Evolutionary conservation across 2,888 invertebrate species (phyloP).

Genomic region (Drosophila borealis): DNA sequence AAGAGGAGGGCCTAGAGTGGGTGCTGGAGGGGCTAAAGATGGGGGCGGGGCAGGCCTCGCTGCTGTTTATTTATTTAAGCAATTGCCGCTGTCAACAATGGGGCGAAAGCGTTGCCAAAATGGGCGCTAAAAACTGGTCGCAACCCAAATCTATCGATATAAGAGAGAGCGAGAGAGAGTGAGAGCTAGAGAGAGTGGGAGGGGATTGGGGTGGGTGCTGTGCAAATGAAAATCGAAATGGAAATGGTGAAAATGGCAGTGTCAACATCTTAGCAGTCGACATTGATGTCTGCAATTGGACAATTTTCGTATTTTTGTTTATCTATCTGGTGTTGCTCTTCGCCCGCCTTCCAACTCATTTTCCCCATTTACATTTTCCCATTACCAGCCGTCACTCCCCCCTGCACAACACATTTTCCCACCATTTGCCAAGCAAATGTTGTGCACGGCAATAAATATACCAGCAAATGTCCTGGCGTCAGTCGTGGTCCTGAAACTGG

Average conservation of each 20-base stretch:
- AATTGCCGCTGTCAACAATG: slow-evolving; percentile 68
- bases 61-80: slow-evolving; percentile 68
- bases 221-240: slow-evolving; percentile 53
- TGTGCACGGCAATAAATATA: slow-evolving; percentile 62
- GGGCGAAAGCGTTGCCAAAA: slow-evolving; percentile 47
- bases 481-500: slow-evolving; percentile 14
- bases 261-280: slow-evolving; percentile 51
- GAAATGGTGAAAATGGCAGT: slow-evolving; percentile 53
- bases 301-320: slow-evolving; percentile 66
- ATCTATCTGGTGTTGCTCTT: slow-evolving; percentile 52
- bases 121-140: slow-evolving; percentile 15
- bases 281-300: slow-evolving; percentile 54
- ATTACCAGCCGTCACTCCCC: slow-evolving; percentile 13
- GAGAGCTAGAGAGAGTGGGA: not conserved
- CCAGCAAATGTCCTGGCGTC: slow-evolving; percentile 48
- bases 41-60: not conserved
- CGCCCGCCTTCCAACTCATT: slow-evolving; percentile 48
- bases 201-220: not conserved
- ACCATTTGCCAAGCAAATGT: slow-evolving; percentile 52
- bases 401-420: slow-evolving; percentile 18
- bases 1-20: too few relatives aligned
- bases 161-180: slow-evolving; percentile 1
- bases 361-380: slow-evolving; percentile 66
- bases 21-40: not conserved
- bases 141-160: slow-evolving; percentile 24